Conservation (phyloP, 2,888 invertebrate genomes). For the Thera obeliscata region DNA sequence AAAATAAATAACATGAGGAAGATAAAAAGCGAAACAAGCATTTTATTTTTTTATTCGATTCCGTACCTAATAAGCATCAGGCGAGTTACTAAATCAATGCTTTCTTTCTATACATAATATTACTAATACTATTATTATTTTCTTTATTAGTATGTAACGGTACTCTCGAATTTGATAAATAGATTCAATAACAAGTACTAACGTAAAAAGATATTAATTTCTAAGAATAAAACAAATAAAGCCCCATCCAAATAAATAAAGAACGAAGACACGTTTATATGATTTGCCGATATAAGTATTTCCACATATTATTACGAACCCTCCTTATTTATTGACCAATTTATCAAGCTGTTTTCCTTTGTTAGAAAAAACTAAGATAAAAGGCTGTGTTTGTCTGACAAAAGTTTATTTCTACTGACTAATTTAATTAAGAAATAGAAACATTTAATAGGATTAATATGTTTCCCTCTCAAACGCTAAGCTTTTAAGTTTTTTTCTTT, state of each 20-base stretch:
- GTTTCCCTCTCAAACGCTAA: too few species aligned
- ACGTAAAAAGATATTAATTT: background rate
- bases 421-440: background rate
- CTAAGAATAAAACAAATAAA: background rate
- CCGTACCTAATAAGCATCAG: too few species aligned
- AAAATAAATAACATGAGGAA: too few species aligned
- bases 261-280: constrained; percentile 6
- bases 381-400: constrained; percentile 11
- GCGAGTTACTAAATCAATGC: too few species aligned
- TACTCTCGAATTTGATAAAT: background rate
- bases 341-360: constrained; percentile 41
- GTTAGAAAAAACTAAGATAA: constrained; percentile 32
- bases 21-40: too few species aligned
- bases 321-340: constrained; percentile 39
- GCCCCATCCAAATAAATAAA: background rate
- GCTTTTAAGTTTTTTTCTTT: too few species aligned
- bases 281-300: constrained; percentile 16
- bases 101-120: too few species aligned
- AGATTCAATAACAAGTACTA: background rate
- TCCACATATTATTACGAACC: constrained; percentile 25
- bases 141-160: background rate
- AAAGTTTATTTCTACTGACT: constrained; percentile 2
- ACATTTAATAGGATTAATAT: too few species aligned
- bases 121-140: too few species aligned
- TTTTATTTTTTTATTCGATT: too few species aligned